Conservation (phyloP, 2,797 vertebrate species). For the Sciurus carolinensis region DNA sequence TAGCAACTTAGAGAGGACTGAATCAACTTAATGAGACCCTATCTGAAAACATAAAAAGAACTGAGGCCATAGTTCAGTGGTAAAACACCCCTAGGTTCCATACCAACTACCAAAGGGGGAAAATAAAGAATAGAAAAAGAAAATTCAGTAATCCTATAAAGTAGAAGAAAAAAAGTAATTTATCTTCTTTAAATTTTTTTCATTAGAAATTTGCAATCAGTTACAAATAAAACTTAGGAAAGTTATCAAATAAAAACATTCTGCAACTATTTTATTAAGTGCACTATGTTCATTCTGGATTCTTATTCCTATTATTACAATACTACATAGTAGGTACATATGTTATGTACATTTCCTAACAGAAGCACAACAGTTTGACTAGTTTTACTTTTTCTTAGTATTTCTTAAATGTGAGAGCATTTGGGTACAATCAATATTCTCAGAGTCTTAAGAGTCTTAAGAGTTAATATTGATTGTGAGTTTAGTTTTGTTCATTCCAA, state of each 20-base stretch:
- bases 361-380: background rate
- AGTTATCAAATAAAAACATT: background rate
- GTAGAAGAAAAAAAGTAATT: background rate
- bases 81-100: too few relatives aligned
- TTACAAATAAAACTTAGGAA: background rate
- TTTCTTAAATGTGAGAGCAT: conserved; percentile 43
- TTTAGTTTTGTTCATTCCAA: background rate
- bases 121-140: too few relatives aligned
- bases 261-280: background rate
- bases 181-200: background rate
- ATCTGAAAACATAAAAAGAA: too few relatives aligned
- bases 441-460: background rate
- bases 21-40: too few relatives aligned
- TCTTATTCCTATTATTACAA: background rate
- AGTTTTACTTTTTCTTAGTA: conserved; percentile 15
- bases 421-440: conserved; percentile 64
- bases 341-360: background rate
- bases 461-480: background rate
- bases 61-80: too few relatives aligned
- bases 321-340: background rate
- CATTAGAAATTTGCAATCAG: background rate
- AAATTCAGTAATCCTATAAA: background rate
- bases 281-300: background rate
- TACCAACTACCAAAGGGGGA: too few relatives aligned
- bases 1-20: too few relatives aligned